phyloP scores from a whole-genome alignment of 2,113 vertebrate species.

The Seriola dumerili region DNA sequence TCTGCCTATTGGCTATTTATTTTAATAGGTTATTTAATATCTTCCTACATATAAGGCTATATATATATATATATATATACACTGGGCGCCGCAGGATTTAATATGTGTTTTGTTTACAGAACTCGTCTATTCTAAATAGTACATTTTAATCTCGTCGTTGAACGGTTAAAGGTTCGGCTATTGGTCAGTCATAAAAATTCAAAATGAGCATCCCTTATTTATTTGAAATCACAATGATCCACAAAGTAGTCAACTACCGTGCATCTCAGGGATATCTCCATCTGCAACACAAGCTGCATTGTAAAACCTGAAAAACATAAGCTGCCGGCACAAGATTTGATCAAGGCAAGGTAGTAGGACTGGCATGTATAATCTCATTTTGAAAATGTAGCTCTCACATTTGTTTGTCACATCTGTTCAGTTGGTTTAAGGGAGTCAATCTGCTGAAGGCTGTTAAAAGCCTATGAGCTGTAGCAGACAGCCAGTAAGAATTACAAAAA shows the following conservation, averaged over 20 bases:
- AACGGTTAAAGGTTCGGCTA: too few species aligned
- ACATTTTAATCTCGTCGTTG: too few species aligned
- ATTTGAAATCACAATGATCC: constrained; percentile 5
- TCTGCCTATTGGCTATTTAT: too few species aligned
- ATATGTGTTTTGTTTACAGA: too few species aligned
- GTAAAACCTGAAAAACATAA: not conserved
- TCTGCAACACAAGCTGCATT: not conserved
- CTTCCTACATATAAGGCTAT: too few species aligned
- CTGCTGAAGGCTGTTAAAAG: not conserved
- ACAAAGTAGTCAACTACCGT: not conserved
- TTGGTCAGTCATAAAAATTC: too few species aligned
- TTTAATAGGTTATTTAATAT: too few species aligned
- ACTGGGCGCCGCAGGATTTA: too few species aligned
- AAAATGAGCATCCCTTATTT: too few species aligned
- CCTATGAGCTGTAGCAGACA: not conserved
- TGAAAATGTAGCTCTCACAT: constrained; percentile 2
- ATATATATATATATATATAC: too few species aligned
- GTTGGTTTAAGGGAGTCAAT: not conserved
- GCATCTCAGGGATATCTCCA: not conserved
- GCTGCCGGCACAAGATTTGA: constrained; percentile 1
- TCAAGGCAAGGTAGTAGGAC: not conserved
- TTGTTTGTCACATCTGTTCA: not conserved
- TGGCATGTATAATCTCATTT: not conserved
- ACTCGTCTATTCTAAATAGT: too few species aligned
- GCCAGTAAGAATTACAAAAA: not conserved